Evolutionary conservation across 2,113 vertebrate species (phyloP), one percentile per base, ranked within the genome.

Genomic region (Cacatua alba): DNA sequence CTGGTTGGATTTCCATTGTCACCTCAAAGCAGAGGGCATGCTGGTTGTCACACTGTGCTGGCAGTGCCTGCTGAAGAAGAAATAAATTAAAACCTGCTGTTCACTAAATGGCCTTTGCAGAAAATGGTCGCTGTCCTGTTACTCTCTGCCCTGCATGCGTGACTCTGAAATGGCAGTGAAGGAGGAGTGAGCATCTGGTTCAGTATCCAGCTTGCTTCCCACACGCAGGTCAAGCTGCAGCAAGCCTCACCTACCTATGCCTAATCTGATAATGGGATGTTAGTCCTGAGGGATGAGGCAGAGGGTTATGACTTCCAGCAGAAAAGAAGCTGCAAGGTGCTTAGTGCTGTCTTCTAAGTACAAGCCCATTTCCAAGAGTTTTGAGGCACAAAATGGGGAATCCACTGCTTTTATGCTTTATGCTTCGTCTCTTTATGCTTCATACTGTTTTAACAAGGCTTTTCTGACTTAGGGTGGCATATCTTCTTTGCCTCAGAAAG

Each of bases 241-340:
- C n/a, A 74, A 75, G 12, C 31, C 18, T 87, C n/a, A 28, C 24
- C 28, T 62, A 10, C 41, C 5, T 1, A 0, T 28, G 68, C 15
- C 46, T 2, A 1, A 24, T 23, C 41, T 48, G 39, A 18, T 0
- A 0, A 5, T 2, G 1, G 11, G 23, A 23, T 44, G 31, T 57
- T 89, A 51, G 10, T 49, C 35, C 31, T 21, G 44, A 26, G 25
- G 21, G 8, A 43, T 31, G 35, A 71, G 51, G 59, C n/a, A 62
- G 28, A 64, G 28, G 18, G 17, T 37, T 69, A 59, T 25, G 74
- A 53, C 46, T 60, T 60, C 17, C 37, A 55, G 35, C 19, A 44
- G 69, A 88, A 77, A 85, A 81, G 46, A 52, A 75, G 18, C 55
- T 59, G 67, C 53, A 24, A 83, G 17, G 20, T 68, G 26, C 46